Percentiles rank a stretch among this genome's conserved stretches.
Evolutionary conservation across 2,113 vertebrate genomes (phyloP).

Genomic region (Perca flavescens): DNA sequence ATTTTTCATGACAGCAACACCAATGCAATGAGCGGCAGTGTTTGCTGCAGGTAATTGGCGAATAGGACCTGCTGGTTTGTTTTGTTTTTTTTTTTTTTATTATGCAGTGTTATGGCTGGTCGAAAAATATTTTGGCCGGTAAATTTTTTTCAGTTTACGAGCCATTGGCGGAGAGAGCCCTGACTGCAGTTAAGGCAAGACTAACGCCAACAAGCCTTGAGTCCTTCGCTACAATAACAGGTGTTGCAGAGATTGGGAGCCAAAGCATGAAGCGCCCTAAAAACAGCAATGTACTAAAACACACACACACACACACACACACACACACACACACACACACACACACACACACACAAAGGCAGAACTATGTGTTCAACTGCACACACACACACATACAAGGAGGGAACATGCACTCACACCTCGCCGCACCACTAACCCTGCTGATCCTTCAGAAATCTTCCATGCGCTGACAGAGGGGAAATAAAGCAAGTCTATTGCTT

Average conservation of each 20-base stretch:
- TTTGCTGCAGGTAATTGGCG: neutral
- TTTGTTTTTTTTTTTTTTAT: neutral
- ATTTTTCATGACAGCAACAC: neutral
- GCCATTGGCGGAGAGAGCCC: neutral
- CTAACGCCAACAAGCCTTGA: neutral
- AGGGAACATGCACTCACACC: conserved; percentile 16
- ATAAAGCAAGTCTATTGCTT: conserved; percentile 57
- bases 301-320: conserved; percentile 21
- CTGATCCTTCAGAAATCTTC: conserved; percentile 52
- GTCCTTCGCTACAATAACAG: neutral
- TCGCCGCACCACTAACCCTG: conserved; percentile 35
- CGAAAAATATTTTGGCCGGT: neutral
- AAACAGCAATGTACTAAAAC: conserved; percentile 6
- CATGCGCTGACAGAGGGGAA: conserved; percentile 38
- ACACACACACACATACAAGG: neutral
- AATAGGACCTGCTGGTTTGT: neutral
- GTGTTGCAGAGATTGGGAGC: neutral
- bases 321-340: conserved; percentile 14
- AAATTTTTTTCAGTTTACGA: neutral
- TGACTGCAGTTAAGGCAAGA: neutral
- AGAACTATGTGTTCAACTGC: conserved; percentile 25
- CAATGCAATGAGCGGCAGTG: neutral
- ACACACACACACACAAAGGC: conserved; percentile 2
- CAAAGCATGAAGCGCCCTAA: conserved; percentile 2
- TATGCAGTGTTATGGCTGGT: neutral